Conservation (phyloP, 2,113 vertebrate genomes). For the Prunella fulvescens region DNA sequence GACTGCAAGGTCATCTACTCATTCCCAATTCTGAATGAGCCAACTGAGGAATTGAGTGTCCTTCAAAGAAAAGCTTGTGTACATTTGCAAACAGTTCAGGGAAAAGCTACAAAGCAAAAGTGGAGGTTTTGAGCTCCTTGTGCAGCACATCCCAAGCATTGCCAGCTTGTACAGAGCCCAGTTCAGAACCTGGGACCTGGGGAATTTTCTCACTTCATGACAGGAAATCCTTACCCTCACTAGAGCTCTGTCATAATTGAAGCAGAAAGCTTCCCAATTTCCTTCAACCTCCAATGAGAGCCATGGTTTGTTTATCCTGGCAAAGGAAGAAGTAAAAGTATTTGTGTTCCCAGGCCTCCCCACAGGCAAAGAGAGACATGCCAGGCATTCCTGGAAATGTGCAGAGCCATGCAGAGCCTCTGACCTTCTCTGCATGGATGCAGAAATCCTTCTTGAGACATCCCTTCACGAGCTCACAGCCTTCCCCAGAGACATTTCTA, state of each 20-base stretch:
- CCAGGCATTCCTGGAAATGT: neutral
- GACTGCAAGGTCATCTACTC: neutral
- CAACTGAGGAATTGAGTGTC: neutral
- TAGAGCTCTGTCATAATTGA: neutral
- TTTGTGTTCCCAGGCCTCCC: neutral
- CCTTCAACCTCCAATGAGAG: rapidly evolving
- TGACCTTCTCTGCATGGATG: neutral
- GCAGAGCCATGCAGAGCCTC: neutral
- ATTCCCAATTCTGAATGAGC: neutral
- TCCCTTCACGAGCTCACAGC: neutral
- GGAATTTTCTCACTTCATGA: neutral
- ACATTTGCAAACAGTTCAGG: neutral
- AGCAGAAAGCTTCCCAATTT: neutral
- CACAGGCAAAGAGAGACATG: neutral
- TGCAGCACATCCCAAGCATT: rapidly evolving
- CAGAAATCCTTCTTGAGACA: neutral
- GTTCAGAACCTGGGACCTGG: neutral
- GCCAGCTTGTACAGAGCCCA: neutral
- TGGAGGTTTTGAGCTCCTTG: neutral
- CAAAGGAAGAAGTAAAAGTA: neutral
- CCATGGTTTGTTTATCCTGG: neutral
- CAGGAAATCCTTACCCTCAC: neutral
- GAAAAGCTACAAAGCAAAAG: neutral
- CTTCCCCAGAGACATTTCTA: neutral
- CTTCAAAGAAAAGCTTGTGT: neutral